Evolutionary conservation across 35 echinoderm and acorn worm species (phyloP), one percentile per base, ranked within the genome.

Genomic region (Apostichopus parvimensis): DNA sequence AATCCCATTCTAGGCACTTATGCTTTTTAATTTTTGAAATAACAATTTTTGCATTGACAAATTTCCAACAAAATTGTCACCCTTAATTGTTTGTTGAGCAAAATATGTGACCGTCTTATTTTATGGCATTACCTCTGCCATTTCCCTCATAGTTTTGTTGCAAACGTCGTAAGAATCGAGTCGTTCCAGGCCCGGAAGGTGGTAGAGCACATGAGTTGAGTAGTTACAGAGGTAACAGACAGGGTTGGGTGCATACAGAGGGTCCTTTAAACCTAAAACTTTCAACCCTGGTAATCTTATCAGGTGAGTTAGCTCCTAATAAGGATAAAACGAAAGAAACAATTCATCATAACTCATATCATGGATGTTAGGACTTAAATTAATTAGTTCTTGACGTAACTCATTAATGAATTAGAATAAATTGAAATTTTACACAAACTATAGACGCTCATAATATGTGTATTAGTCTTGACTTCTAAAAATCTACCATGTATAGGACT

Each of bases 181-280:
- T 84, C 97, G 94, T 71, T 96, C 95, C 14, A 99, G 28, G 53
- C 62, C 79, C 62, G 97, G 97, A 70, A 99, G 91, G 77, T 99
- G 97, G 79, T 96, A 99, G 59, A 99, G 82, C 5, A 99, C 92
- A 92, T 99, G 93, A 25, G 97, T 99, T 57, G 97, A 99, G 75
- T 99, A 99, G 92, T 99, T 99, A 76, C 97, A 99, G 14, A 96
- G 92, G 54, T 82, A 99, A 54, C 97, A 99, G 11, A 99, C 97
- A 75, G 97, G 95, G 54, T 99, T 99, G 8, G 97, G 97, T 77
- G 94, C 90, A 93, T 96, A 98, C 58, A 94, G 79, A 0, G 94
- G 97, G 58, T 98, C 97, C 80, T 98, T 98, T 56, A 98, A 91
- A 80, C 97, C 97, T 57, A 98, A 68, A 17, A 76, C 62, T 66